These are phyloP conservation scores for Lagodon rhomboides DNA, from an alignment of 2,797 vertebrate species.

Conservation along the genomic window DNA sequence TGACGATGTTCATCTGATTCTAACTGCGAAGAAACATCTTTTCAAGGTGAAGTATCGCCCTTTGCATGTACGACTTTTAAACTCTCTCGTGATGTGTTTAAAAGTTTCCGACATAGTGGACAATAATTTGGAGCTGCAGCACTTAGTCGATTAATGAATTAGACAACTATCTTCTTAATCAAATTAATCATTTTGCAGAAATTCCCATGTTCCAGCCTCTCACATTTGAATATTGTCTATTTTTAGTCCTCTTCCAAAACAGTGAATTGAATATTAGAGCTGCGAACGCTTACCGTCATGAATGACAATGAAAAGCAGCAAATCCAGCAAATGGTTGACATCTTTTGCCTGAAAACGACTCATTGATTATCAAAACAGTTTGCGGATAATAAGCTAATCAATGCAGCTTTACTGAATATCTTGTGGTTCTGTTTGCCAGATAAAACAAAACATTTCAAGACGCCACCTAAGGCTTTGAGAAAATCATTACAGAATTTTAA, in stretches of 20 bases:
- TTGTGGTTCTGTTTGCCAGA: not conserved
- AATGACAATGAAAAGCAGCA: too few relatives aligned
- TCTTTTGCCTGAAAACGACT: too few relatives aligned
- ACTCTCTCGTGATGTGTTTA: not conserved
- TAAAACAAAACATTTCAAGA: not conserved
- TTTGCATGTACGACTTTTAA: not conserved
- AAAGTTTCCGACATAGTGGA: not conserved
- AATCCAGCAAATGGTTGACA: too few relatives aligned
- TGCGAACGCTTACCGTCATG: too few relatives aligned
- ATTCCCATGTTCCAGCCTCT: not conserved
- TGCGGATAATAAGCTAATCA: too few relatives aligned
- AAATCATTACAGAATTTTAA: not conserved
- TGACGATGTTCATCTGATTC: slow-evolving; percentile 13
- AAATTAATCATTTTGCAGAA: not conserved
- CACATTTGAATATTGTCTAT: not conserved
- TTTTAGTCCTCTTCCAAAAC: not conserved
- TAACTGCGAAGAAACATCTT: slow-evolving; percentile 33
- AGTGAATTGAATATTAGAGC: not conserved
- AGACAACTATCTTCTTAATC: not conserved
- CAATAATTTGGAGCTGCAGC: not conserved
- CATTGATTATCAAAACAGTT: too few relatives aligned
- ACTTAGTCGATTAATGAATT: not conserved
- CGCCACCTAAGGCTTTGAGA: not conserved
- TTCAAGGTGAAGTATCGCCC: slow-evolving; percentile 52
- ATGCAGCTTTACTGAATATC: not conserved